Percentiles rank a stretch among this genome's conserved stretches.
phyloP scores from a whole-genome alignment of 1,140 invertebrate genomes.

The Drosophila yakuba region DNA sequence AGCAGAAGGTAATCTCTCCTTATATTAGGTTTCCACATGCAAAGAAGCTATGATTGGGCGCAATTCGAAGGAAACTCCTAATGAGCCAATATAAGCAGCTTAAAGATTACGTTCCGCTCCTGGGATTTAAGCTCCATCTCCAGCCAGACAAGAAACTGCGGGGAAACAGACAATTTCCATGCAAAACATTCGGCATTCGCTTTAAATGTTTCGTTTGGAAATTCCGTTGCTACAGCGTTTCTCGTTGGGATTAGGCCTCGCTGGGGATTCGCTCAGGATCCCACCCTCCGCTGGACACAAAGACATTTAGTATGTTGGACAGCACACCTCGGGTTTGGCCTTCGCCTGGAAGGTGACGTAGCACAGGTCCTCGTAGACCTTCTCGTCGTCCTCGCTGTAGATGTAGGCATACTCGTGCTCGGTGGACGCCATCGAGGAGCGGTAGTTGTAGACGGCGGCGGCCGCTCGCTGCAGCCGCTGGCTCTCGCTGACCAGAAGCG shows the following conservation, averaged over 20 bases:
- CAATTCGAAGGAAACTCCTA: too few relatives aligned
- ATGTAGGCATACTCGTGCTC: constrained; percentile 80
- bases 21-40: too few relatives aligned
- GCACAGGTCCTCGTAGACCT: constrained; percentile 95
- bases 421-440: constrained; percentile 61
- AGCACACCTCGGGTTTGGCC: constrained; percentile 86
- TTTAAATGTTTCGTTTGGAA: neutral
- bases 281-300: constrained; percentile 25
- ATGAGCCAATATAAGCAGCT: too few relatives aligned
- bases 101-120: neutral
- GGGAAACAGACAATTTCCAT: neutral
- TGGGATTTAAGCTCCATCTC: neutral
- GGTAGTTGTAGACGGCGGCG: constrained; percentile 75
- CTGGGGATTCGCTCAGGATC: too few relatives aligned
- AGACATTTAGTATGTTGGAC: constrained; percentile 29
- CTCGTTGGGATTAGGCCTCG: too few relatives aligned
- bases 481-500: constrained; percentile 62
- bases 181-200: neutral
- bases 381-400: constrained; percentile 88
- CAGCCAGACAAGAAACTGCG: neutral
- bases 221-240: neutral
- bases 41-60: too few relatives aligned
- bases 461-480: constrained; percentile 70
- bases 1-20: neutral
- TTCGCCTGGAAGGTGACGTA: constrained; percentile 91